Conservation (phyloP, 2,113 vertebrate genomes). For the Mormyrus lacerda region DNA sequence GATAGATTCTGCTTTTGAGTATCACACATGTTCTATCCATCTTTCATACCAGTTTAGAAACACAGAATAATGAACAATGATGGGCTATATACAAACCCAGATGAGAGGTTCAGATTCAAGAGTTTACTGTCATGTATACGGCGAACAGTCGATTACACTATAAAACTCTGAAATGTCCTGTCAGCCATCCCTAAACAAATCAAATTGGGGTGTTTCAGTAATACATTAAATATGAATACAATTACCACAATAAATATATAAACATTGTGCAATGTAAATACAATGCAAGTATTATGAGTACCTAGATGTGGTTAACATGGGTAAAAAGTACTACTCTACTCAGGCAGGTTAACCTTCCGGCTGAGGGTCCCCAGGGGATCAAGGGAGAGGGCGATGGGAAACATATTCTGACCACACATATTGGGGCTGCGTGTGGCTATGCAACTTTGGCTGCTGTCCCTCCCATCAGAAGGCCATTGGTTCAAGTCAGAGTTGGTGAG, state of each 20-base stretch:
- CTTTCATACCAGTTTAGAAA: neutral
- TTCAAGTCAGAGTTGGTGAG: neutral
- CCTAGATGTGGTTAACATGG: neutral
- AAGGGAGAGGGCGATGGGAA: neutral
- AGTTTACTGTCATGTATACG: neutral
- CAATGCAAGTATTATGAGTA: neutral
- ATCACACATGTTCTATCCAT: neutral
- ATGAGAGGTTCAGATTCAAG: neutral
- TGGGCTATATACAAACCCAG: neutral
- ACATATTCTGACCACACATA: neutral
- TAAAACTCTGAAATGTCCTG: neutral
- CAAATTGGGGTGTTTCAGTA: neutral
- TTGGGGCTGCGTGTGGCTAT: neutral
- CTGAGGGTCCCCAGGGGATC: too few species aligned
- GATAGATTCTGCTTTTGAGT: neutral
- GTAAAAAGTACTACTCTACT: neutral
- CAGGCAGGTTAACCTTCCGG: neutral
- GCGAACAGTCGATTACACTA: neutral
- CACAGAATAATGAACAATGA: neutral
- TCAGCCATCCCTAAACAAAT: neutral
- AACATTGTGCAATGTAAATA: neutral
- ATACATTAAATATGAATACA: neutral
- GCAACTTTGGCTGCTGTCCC: neutral
- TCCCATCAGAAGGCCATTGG: neutral
- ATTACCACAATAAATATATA: neutral